A percentile compares a stretch with the other conserved stretches of the same genome.
Conservation (phyloP, 2,888 invertebrate species). For the Pristionchus arcanus region DNA sequence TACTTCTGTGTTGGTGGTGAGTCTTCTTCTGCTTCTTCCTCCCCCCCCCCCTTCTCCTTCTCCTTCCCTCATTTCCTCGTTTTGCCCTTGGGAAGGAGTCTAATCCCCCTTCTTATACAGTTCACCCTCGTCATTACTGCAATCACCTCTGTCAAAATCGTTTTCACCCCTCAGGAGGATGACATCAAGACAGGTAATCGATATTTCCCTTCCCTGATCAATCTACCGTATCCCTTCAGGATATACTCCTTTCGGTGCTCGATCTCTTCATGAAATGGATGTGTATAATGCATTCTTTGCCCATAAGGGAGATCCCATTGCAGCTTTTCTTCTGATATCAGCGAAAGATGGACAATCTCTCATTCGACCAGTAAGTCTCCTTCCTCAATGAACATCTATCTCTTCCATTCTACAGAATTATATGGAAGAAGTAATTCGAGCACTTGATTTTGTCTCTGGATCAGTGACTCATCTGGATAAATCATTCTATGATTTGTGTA, state of each 20-base stretch:
- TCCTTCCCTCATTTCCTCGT: not conserved
- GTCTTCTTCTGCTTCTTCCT: too few relatives aligned
- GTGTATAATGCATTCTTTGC: constrained; percentile 69
- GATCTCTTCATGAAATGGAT: constrained; percentile 69
- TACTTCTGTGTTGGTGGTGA: constrained; percentile 66
- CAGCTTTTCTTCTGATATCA: constrained; percentile 69
- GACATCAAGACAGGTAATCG: constrained; percentile 71
- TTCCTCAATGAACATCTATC: not conserved
- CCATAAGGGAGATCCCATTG: constrained; percentile 70
- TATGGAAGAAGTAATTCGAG: constrained; percentile 69
- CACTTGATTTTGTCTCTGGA: constrained; percentile 68
- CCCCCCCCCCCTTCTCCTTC: not conserved
- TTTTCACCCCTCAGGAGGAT: constrained; percentile 75
- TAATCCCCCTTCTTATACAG: constrained; percentile 62
- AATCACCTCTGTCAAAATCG: constrained; percentile 72
- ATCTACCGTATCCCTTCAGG: constrained; percentile 62
- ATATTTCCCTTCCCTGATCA: not conserved
- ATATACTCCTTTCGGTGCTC: constrained; percentile 74
- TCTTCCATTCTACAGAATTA: constrained; percentile 54
- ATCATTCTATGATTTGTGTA: constrained; percentile 71
- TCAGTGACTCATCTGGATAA: constrained; percentile 65
- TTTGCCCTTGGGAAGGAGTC: not conserved
- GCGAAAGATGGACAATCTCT: constrained; percentile 61
- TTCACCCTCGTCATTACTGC: constrained; percentile 71
- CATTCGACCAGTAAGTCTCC: constrained; percentile 9